phyloP scores from a whole-genome alignment of 2,888 invertebrate species.

The Polydrusus pterygomalis region DNA sequence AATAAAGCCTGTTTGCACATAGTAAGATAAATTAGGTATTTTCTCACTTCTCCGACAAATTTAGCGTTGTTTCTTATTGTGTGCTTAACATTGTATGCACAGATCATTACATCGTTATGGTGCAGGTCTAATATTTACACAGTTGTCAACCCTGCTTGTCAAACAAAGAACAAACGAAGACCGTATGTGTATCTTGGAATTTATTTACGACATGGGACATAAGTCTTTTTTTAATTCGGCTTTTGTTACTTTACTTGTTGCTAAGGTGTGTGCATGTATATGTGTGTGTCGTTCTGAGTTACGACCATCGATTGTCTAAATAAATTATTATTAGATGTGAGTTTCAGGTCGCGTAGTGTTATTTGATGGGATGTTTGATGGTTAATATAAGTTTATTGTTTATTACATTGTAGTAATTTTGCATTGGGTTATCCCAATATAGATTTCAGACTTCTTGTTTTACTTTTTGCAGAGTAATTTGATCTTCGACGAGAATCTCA shows the following conservation, averaged over 20 bases:
- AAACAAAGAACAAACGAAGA: constrained; percentile 59
- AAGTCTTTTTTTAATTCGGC: constrained; percentile 20
- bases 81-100: constrained; percentile 57
- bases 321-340: constrained; percentile 11
- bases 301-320: constrained; percentile 12
- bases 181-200: constrained; percentile 43
- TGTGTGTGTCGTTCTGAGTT: constrained; percentile 3
- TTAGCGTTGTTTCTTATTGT: constrained; percentile 53
- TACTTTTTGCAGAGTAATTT: too few species aligned
- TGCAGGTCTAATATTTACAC: constrained; percentile 61
- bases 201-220: constrained; percentile 47
- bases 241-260: constrained; percentile 5
- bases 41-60: constrained; percentile 55
- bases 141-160: constrained; percentile 63
- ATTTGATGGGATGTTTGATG: neutral
- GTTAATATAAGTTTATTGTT: constrained; percentile 12
- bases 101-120: constrained; percentile 63
- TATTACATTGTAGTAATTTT: neutral
- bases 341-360: neutral
- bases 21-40: constrained; percentile 54
- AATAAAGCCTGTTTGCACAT: constrained; percentile 50
- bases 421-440: neutral
- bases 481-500: too few species aligned
- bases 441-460: too few species aligned
- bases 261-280: constrained; percentile 1